A percentile compares a stretch with the other conserved stretches of the same genome.
phyloP scores from a whole-genome alignment of 2,888 invertebrate species.

The Julus scandinavius region DNA sequence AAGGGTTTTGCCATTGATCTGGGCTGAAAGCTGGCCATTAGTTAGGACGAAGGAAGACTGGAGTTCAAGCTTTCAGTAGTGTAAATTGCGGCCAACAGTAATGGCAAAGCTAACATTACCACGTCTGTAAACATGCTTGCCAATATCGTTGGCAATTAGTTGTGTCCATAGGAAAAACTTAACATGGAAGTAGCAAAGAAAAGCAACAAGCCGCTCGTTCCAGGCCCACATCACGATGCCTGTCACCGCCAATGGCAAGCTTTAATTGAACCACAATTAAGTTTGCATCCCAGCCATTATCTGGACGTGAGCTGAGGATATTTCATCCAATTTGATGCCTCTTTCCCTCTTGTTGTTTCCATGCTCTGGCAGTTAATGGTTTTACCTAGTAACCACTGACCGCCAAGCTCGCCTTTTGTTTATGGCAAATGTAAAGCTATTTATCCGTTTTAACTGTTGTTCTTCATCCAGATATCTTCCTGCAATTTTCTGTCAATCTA shows the following conservation, averaged over 20 bases:
- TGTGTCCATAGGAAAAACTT: slow-evolving; percentile 17
- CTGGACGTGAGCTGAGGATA: neutral
- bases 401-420: neutral
- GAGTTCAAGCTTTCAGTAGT: slow-evolving; percentile 1
- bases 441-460: neutral
- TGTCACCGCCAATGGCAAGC: slow-evolving; percentile 9
- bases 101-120: slow-evolving; percentile 43
- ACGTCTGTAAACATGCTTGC: slow-evolving; percentile 35
- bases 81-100: slow-evolving; percentile 41
- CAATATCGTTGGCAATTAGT: slow-evolving; percentile 31
- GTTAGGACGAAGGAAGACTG: neutral
- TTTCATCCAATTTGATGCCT: slow-evolving; percentile 5
- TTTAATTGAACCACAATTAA: slow-evolving; percentile 43
- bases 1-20: neutral
- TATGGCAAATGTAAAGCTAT: neutral
- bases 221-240: slow-evolving; percentile 12
- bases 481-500: slow-evolving; percentile 16
- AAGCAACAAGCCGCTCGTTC: slow-evolving; percentile 39
- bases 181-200: slow-evolving; percentile 3
- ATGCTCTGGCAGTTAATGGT: neutral
- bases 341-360: neutral
- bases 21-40: slow-evolving; percentile 40
- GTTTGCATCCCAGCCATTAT: slow-evolving; percentile 25
- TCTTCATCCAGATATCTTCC: slow-evolving; percentile 12
- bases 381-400: neutral